phyloP scores from a whole-genome alignment of 2,113 vertebrate genomes.

The Sinocyclocheilus rhinocerous region DNA sequence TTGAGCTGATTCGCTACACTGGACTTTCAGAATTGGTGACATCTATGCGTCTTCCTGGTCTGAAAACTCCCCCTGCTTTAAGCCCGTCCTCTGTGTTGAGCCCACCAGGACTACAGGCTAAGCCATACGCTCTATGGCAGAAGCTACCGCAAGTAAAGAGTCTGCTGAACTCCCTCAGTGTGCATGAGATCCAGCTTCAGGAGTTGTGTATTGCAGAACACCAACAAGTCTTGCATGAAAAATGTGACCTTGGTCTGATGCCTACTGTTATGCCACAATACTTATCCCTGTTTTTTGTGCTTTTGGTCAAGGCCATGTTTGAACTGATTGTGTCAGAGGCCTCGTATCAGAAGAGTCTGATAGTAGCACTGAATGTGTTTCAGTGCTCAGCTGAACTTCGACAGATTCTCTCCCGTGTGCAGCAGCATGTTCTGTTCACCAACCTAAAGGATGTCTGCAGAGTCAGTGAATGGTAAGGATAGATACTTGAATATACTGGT shows the following conservation, averaged over 20 bases:
- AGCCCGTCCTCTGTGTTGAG: not conserved
- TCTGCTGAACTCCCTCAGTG: slow-evolving; percentile 63
- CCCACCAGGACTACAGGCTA: slow-evolving; percentile 47
- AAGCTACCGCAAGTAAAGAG: slow-evolving; percentile 75
- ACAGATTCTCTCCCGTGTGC: slow-evolving; percentile 62
- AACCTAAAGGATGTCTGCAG: slow-evolving; percentile 72
- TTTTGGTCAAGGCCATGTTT: slow-evolving; percentile 72
- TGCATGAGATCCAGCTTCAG: slow-evolving; percentile 70
- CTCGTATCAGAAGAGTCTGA: slow-evolving; percentile 78
- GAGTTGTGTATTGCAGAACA: slow-evolving; percentile 69
- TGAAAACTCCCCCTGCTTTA: slow-evolving; percentile 38
- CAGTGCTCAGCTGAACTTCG: slow-evolving; percentile 63
- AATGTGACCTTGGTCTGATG: not conserved
- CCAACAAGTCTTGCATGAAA: not conserved
- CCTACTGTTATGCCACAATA: too few species aligned
- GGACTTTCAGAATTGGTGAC: slow-evolving; percentile 56
- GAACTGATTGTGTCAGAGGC: slow-evolving; percentile 81
- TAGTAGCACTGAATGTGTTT: slow-evolving; percentile 74
- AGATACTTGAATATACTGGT: slow-evolving; percentile 49
- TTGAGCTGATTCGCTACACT: too few species aligned
- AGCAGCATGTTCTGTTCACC: slow-evolving; percentile 79
- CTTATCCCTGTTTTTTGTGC: not conserved
- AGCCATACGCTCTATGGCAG: slow-evolving; percentile 73
- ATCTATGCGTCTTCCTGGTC: slow-evolving; percentile 43
- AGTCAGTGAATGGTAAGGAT: not conserved